These are phyloP conservation scores for Bemisia tabaci DNA, from an alignment of 1,140 invertebrate species.

Conservation along the genomic window DNA sequence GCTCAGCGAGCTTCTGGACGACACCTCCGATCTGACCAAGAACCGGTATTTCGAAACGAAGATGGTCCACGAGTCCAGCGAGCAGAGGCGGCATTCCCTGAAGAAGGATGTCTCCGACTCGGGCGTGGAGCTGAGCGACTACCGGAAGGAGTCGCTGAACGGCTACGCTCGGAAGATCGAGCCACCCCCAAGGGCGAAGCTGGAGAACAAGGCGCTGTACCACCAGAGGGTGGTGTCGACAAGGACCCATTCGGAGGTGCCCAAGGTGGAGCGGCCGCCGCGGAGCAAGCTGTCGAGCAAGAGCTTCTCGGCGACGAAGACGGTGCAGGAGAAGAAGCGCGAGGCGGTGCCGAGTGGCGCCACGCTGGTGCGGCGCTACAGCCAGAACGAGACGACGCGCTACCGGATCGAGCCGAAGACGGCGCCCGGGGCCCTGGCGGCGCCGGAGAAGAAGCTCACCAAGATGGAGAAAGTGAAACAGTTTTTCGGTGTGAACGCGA, in stretches of 20 bases:
- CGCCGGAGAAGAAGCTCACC: neutral
- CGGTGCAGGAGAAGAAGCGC: neutral
- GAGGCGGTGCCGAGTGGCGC: neutral
- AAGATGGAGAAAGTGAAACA: neutral
- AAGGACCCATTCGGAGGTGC: neutral
- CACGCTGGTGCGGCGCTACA: neutral
- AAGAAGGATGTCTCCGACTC: constrained; percentile 28
- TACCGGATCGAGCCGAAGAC: neutral
- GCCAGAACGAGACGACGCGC: neutral
- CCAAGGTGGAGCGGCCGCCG: neutral
- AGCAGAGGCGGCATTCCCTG: constrained; percentile 28
- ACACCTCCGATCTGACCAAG: neutral
- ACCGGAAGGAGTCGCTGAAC: constrained; percentile 21
- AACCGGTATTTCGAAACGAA: neutral
- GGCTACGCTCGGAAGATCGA: constrained; percentile 27
- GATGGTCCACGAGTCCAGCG: neutral
- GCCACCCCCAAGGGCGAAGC: constrained; percentile 14
- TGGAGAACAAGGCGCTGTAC: neutral
- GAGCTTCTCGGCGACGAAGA: neutral
- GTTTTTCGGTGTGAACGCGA: neutral
- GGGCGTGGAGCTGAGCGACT: constrained; percentile 27
- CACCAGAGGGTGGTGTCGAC: neutral
- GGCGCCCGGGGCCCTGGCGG: neutral
- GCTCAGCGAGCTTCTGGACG: neutral
- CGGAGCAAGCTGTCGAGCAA: neutral